Evolutionary conservation across 1,140 invertebrate species (phyloP).

Genomic region (Euschistus heros): DNA sequence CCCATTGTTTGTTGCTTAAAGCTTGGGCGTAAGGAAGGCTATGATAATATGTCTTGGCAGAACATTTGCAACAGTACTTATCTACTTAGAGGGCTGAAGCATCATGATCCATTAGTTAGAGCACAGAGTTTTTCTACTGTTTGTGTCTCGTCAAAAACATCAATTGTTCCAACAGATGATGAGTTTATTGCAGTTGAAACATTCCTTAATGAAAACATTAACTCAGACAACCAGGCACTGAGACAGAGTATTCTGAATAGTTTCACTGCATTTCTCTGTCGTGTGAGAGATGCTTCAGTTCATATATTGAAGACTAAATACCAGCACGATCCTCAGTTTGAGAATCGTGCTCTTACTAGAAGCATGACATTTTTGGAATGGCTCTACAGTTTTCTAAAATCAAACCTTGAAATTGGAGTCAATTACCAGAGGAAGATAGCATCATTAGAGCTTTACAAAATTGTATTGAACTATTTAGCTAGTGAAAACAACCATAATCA

Average conservation of each 20-base stretch:
- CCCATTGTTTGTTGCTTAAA: constrained; percentile 22
- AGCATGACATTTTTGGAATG: constrained; percentile 36
- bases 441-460: constrained; percentile 36
- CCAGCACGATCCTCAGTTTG: background rate
- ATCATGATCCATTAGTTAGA: background rate
- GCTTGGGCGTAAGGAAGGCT: constrained; percentile 27
- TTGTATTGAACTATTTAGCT: constrained; percentile 31
- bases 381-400: constrained; percentile 39
- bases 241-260: constrained; percentile 26
- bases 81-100: background rate
- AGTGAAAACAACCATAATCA: constrained; percentile 13
- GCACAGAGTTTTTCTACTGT: constrained; percentile 25
- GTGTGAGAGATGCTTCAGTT: constrained; percentile 26
- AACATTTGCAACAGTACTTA: constrained; percentile 8
- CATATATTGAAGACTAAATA: constrained; percentile 29
- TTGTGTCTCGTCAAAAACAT: constrained; percentile 26
- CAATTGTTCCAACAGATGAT: constrained; percentile 18
- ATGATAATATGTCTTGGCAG: constrained; percentile 22
- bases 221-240: constrained; percentile 26
- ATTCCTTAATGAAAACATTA: constrained; percentile 29
- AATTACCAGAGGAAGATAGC: constrained; percentile 44
- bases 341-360: constrained; percentile 20
- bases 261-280: constrained; percentile 24
- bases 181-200: constrained; percentile 26
- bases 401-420: constrained; percentile 40